Evolutionary conservation across 2,113 vertebrate genomes (phyloP), one percentile per base, ranked within the genome.

Genomic region (Meles meles): DNA sequence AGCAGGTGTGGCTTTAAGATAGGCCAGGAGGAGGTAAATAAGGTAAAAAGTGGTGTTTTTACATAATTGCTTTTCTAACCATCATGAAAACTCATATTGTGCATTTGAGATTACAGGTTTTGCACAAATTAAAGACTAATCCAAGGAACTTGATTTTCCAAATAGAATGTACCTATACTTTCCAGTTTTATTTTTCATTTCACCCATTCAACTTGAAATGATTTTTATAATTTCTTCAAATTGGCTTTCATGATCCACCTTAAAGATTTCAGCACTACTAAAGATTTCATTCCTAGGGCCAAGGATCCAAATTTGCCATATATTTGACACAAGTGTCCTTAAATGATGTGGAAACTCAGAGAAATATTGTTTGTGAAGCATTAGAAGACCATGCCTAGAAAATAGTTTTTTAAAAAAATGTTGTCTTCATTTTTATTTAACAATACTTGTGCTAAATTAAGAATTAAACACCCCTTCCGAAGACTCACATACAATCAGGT

Each of bases 1-100:
- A 90, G 94, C 94, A 96, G 84, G 76, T 97, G 90, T 49, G 52
- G 47, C 90, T 94, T 76, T 49, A 88, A 96, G 97, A 97, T 93
- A 96, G 88, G 23, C 27, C n/a, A 37, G 80, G 20, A 31, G 20
- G 87, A 97, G 37, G 12, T 79, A 93, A 84, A 37, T 93, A 67
- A 86, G 94, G 81, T 49, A 69, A 97, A 84, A 90, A 25, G 12
- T 91, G 52, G 3, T 88, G 25, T 39, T 67, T 93, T 94, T 84
- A 81, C 7, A 37, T 94, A 89, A 98, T 67, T 85, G 47, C 74
- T 80, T 94, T 93, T 57, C 55, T 94, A 88, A 80, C 21, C 13
- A 87, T 18, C 55, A 47, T 39, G 52, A 88, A 63, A 47, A 92
- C 76, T 74, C 69, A 27, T 87, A 88, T 77, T 96, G 29, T 13